Evolutionary conservation across 1,140 invertebrate genomes (phyloP), one percentile per base, ranked within the genome.

Genomic region (Cydia fagiglandana): DNA sequence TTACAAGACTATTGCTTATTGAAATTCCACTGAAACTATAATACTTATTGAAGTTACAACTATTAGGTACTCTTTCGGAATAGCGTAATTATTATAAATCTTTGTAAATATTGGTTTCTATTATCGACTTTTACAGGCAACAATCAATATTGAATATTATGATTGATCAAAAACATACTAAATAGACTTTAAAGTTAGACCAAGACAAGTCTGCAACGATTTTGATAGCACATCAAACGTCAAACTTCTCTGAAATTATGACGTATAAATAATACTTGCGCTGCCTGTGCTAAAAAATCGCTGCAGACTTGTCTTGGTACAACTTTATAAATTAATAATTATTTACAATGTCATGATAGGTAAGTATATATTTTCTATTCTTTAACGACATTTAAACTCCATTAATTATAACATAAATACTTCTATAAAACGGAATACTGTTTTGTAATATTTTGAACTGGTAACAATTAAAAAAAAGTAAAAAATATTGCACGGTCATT

Each of bases 1-100:
- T 70, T 70, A 70, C 66, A 61, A 70, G 66, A 70, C 15, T 70
- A 70, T 70, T 70, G 38, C 66, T 41, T 68, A 68, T 70, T 45
- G 5, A 17, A 66, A 68, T 28, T 70, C 66, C 66, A 70, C 66
- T 70, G 66, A 70, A 70, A 38, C 66, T 70, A 70, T 24, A 70
- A 70, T 70, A 70, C 64, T 66, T 30, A 34, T 38, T 70, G 45
- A 68, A 13, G 38, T 38, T 70, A 38, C 30, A 38, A 70, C 66
- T 70, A 70, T 70, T 70, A 70, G 66, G 38, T 70, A 30, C 2
- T 30, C 66, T 70, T 13, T 45, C 7, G 66, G 66, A 70, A 70
- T 68, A 68, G 15, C 64, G n/a, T 68, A 41, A 41, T 68, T 28
- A 6, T 68, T 50, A 41, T 15, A 15, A 41, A 56, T 50, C n/a